Evolutionary conservation across 2,113 vertebrate genomes (phyloP).

Genomic region (Cottus gobio): DNA sequence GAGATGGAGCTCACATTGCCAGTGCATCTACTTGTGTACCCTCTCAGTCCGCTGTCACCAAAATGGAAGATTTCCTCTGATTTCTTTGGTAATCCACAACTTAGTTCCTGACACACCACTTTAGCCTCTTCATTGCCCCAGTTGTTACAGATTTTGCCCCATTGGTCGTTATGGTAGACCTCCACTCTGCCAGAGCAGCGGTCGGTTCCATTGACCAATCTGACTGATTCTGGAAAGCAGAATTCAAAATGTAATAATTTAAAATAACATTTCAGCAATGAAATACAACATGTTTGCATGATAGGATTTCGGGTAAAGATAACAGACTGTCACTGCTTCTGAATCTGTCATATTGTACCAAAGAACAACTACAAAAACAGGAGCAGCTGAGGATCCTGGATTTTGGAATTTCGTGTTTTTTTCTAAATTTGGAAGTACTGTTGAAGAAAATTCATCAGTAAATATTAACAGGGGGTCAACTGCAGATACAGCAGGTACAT

Average conservation of each 20-base stretch:
- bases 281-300: neutral
- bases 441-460: neutral
- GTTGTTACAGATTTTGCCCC: conserved; percentile 69
- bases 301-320: neutral
- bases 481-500: neutral
- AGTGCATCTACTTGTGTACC: conserved; percentile 47
- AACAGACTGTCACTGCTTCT: neutral
- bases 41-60: conserved; percentile 42
- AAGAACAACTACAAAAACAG: conserved; percentile 3
- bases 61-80: neutral
- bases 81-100: conserved; percentile 62
- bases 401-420: neutral
- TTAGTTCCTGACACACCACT: conserved; percentile 69
- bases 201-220: conserved; percentile 63
- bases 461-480: neutral
- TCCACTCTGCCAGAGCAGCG: conserved; percentile 77
- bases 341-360: neutral
- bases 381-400: neutral
- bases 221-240: conserved; percentile 53
- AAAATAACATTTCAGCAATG: neutral
- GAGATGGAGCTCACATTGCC: conserved; percentile 51
- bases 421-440: neutral
- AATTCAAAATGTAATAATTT: neutral
- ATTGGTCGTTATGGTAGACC: conserved; percentile 40
- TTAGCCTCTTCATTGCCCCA: conserved; percentile 50